Percentiles rank a stretch among this genome's conserved stretches.
Evolutionary conservation across 2,113 vertebrate species (phyloP).

Genomic region (Lichenostomus cassidix): DNA sequence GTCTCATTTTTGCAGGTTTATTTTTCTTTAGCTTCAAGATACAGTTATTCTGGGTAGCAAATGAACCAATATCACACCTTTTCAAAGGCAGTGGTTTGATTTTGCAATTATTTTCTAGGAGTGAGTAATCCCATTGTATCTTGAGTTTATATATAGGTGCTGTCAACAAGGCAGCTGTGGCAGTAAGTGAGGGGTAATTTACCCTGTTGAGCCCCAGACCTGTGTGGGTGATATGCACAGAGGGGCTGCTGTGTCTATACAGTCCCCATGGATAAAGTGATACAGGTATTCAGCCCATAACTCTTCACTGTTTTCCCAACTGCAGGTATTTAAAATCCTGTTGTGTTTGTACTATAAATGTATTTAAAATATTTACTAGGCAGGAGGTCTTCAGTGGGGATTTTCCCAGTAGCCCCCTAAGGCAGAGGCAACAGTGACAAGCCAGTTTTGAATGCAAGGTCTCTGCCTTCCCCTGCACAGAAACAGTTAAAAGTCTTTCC

Average conservation of each 20-base stretch:
- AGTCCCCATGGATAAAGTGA: neutral
- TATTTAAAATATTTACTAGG: neutral
- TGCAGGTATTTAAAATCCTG: neutral
- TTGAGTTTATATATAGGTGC: neutral
- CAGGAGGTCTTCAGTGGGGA: neutral
- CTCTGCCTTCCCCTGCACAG: neutral
- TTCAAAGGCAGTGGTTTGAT: neutral
- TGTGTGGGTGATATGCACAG: neutral
- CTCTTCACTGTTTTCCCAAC: neutral
- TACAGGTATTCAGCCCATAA: neutral
- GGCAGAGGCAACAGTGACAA: neutral
- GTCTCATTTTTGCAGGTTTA: neutral
- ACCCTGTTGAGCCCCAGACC: neutral
- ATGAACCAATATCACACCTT: neutral
- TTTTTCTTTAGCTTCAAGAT: neutral
- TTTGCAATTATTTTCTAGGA: constrained; percentile 6
- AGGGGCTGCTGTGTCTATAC: neutral
- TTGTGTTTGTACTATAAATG: neutral
- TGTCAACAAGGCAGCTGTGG: neutral
- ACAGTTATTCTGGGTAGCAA: neutral
- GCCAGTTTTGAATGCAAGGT: neutral
- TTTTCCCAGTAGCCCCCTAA: neutral
- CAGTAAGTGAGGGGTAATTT: neutral
- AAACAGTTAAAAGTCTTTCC: neutral
- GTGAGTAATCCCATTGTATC: neutral